These are phyloP conservation scores for Hirtodrosophila duncani DNA, from an alignment of 2,888 invertebrate species.

Conservation along the genomic window DNA sequence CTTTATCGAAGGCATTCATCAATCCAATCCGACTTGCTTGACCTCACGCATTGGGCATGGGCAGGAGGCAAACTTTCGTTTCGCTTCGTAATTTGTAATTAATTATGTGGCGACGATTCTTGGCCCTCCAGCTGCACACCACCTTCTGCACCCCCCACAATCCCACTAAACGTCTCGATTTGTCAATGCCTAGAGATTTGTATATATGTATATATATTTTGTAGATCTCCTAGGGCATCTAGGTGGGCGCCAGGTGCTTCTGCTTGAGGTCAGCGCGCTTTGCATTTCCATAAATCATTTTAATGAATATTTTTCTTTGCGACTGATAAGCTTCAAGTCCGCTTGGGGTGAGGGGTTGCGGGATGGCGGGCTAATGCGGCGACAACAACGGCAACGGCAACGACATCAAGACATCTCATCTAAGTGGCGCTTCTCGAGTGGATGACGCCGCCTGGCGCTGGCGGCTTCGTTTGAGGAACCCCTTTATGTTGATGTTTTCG, in stretches of 20 bases:
- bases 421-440: constrained; percentile 64
- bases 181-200: no score
- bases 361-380: neutral
- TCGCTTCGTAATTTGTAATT: constrained; percentile 68
- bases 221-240: constrained; percentile 3
- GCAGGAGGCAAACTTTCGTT: constrained; percentile 33
- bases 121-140: constrained; percentile 2
- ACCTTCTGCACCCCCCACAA: neutral
- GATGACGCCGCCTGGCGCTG: constrained; percentile 32
- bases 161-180: constrained; percentile 51
- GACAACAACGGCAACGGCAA: constrained; percentile 10
- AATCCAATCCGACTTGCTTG: constrained; percentile 27
- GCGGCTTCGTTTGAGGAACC: constrained; percentile 61
- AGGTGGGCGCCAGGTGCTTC: constrained; percentile 41
- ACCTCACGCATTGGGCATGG: constrained; percentile 1
- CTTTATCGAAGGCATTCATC: constrained; percentile 62
- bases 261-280: constrained; percentile 62
- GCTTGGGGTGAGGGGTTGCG: neutral
- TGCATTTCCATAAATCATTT: constrained; percentile 71
- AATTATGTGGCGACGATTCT: constrained; percentile 55
- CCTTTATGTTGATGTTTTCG: constrained; percentile 32
- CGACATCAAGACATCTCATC: constrained; percentile 69
- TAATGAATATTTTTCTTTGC: constrained; percentile 57
- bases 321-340: constrained; percentile 40
- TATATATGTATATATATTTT: constrained; percentile 4